Conservation (phyloP, 2,888 invertebrate species). For the Selenia dentaria region DNA sequence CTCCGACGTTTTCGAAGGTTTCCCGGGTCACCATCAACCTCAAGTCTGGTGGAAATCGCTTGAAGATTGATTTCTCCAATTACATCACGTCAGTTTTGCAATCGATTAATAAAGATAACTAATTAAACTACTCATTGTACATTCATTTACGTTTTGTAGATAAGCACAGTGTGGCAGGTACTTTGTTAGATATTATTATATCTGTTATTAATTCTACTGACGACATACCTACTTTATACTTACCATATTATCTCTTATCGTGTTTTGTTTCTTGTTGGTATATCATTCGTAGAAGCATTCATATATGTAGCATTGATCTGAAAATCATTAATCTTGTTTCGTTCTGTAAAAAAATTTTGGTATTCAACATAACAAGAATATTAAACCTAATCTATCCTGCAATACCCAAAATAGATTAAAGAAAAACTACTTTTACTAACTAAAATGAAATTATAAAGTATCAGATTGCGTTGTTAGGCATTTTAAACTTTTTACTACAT, state of each 20-base stretch:
- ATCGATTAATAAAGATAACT: slow-evolving; percentile 62
- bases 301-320: slow-evolving; percentile 32
- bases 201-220: neutral
- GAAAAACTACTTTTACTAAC: no score
- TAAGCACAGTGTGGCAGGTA: no score
- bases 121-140: slow-evolving; percentile 17
- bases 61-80: slow-evolving; percentile 84
- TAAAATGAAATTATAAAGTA: no score
- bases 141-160: no score
- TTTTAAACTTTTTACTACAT: no score
- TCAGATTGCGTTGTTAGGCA: no score
- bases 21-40: slow-evolving; percentile 85
- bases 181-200: neutral
- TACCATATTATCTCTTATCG: slow-evolving; percentile 15
- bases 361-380: neutral
- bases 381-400: no score
- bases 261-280: neutral
- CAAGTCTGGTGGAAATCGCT: slow-evolving; percentile 83
- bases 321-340: slow-evolving; percentile 44
- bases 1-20: slow-evolving; percentile 84
- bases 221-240: slow-evolving; percentile 11
- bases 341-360: slow-evolving; percentile 16
- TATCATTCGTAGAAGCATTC: slow-evolving; percentile 11
- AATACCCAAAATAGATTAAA: no score
- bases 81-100: slow-evolving; percentile 72